Conservation (phyloP, 2,797 vertebrate genomes). For the Monodelphis domestica region DNA sequence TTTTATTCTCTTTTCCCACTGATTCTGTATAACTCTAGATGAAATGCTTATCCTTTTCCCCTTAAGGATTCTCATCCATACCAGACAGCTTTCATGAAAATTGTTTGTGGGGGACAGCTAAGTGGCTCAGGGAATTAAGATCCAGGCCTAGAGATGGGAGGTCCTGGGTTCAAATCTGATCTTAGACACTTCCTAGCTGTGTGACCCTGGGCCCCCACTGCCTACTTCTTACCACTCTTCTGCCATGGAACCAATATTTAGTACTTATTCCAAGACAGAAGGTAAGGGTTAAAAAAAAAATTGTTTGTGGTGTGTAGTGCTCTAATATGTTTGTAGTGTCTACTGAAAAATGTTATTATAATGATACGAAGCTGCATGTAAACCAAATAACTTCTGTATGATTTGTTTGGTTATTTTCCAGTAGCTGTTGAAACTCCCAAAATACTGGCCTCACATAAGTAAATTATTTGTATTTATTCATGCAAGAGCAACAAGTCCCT, state of each 20-base stretch:
- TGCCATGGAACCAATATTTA: too few relatives aligned
- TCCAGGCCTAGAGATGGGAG: too few relatives aligned
- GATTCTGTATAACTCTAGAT: conserved; percentile 5
- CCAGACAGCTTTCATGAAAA: conserved; percentile 15
- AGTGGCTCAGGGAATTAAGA: too few relatives aligned
- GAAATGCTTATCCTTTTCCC: conserved; percentile 1
- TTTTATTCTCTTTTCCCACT: background rate
- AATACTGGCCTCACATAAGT: background rate
- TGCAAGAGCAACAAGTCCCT: conserved; percentile 13
- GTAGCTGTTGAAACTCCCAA: background rate
- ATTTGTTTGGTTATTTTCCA: background rate
- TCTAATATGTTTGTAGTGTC: background rate
- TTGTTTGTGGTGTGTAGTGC: background rate
- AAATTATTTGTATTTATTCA: background rate
- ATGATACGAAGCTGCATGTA: conserved; percentile 23
- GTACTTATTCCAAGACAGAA: too few relatives aligned
- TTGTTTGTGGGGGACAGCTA: background rate
- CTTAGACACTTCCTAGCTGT: too few relatives aligned
- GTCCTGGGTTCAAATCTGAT: too few relatives aligned
- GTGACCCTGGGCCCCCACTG: too few relatives aligned
- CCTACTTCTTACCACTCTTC: too few relatives aligned
- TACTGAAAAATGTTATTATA: background rate
- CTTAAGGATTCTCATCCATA: conserved; percentile 20
- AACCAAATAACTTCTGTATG: conserved; percentile 2
- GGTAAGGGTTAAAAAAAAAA: too few relatives aligned